Base-by-base conservation (phyloP, 2,888 invertebrate genomes). In the Ctenicera cuprea region DNA sequence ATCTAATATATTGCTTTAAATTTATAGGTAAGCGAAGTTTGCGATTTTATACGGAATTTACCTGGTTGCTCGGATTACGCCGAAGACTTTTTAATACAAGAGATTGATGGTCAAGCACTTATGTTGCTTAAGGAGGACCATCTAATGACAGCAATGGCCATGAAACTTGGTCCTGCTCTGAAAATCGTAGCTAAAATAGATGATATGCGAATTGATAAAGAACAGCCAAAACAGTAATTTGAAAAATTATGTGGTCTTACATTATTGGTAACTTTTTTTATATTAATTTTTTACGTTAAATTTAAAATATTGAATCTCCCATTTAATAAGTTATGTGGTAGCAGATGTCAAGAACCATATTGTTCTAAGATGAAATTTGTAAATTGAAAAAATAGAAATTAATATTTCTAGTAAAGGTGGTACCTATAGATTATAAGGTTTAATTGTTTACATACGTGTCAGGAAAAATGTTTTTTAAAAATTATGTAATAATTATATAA, bases 121-220 rank as follows among this genome's bases (percentile, higher is more conserved):
- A 91, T 98, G 88, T 89, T 98, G 66, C 91, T 98, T 64, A 95
- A 96, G 83, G 97, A 97, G 78, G 97, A 97, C 83, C 98, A 98
- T 87, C 89, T 98, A 33, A 97, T 98, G 88, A 94, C 95, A 78
- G 95, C 97, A 7, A 96, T 98, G 90, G 94, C 94, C 72, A 98
- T 98, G 93, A 97, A 98, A 85, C 90, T 98, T 18, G 98, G 98
- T 0, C 98, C 98, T 0, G 98, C 98, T 0, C 89, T 98, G 66
- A 98, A 98, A 88, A 97, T 98, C 72, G 97, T 97, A 80, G 96
- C 96, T 50, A 94, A 94, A 86, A 97, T 98, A 73, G 95, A 96
- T 84, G 91, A 94, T 0, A 93, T 96, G 90, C 89, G 94, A 45
- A 90, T 92, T 2, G 93, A 93, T 77, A 88, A 86, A 80, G 91